Conservation (phyloP, 2,797 vertebrate species). For the Peromyscus melanophrys region DNA sequence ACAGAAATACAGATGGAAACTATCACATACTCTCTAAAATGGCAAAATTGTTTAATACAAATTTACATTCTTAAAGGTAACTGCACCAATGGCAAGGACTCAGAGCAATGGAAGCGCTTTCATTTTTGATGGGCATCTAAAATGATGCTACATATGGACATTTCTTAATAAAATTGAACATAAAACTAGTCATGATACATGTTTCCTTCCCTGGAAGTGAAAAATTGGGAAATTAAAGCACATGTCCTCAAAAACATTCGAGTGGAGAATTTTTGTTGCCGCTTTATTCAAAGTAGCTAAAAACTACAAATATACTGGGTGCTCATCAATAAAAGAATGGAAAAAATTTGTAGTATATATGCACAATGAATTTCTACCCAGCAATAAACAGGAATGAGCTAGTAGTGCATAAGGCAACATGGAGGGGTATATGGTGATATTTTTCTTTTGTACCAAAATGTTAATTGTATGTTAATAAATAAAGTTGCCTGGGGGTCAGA, state of each 20-base stretch:
- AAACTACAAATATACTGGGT: background rate
- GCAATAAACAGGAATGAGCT: conserved; percentile 46
- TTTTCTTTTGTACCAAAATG: no score
- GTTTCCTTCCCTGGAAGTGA: conserved; percentile 21
- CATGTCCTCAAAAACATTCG: conserved; percentile 1
- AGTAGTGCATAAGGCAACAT: background rate
- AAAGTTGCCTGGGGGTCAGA: no score
- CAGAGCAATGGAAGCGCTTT: background rate
- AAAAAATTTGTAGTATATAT: background rate
- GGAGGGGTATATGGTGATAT: background rate
- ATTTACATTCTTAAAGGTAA: background rate
- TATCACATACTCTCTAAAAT: background rate
- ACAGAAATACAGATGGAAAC: background rate
- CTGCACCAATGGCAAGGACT: background rate
- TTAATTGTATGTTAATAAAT: no score
- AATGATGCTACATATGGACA: background rate
- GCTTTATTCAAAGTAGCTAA: conserved; percentile 40
- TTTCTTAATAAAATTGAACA: conserved; percentile 72
- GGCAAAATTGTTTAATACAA: background rate
- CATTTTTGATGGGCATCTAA: background rate
- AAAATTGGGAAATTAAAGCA: conserved; percentile 13
- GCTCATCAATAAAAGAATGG: conserved; percentile 15
- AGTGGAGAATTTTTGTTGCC: background rate
- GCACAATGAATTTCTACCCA: background rate
- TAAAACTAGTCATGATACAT: conserved; percentile 41